Percentiles rank a stretch among this genome's conserved stretches.
Evolutionary conservation across 2,888 invertebrate genomes (phyloP).

Genomic region (Temnothorax unifasciatus): DNA sequence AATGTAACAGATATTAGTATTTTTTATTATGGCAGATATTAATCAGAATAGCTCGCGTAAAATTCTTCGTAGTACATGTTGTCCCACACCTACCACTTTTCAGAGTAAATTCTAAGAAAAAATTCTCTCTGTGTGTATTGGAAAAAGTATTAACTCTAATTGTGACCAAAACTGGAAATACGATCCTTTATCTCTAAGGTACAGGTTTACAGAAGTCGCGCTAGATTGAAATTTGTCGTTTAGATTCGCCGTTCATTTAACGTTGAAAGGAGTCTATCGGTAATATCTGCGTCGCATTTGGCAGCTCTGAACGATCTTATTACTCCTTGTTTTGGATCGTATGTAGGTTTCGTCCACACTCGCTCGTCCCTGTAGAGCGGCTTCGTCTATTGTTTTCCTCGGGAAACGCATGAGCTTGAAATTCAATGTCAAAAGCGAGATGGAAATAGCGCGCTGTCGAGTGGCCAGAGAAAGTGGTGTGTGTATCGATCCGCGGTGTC

Average conservation of each 20-base stretch:
- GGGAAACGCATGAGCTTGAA: conserved; percentile 42
- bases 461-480: conserved; percentile 64
- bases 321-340: conserved; percentile 5
- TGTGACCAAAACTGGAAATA: too few species aligned
- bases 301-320: conserved; percentile 3
- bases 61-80: too few species aligned
- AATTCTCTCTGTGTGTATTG: too few species aligned
- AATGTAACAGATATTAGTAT: too few species aligned
- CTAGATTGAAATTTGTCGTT: not conserved
- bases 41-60: too few species aligned
- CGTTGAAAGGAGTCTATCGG: not conserved
- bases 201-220: not conserved
- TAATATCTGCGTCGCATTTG: not conserved
- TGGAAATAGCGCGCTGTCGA: conserved; percentile 60
- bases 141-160: too few species aligned
- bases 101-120: too few species aligned
- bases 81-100: too few species aligned
- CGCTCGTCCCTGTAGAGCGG: not conserved
- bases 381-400: conserved; percentile 60
- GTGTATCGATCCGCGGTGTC: conserved; percentile 65
- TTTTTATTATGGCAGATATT: too few species aligned
- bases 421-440: conserved; percentile 73
- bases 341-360: conserved; percentile 13
- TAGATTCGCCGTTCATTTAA: conserved; percentile 6
- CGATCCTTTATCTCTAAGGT: too few species aligned